Base-by-base conservation (phyloP, 2,888 invertebrate species). In the Malthinus flaveolus region DNA sequence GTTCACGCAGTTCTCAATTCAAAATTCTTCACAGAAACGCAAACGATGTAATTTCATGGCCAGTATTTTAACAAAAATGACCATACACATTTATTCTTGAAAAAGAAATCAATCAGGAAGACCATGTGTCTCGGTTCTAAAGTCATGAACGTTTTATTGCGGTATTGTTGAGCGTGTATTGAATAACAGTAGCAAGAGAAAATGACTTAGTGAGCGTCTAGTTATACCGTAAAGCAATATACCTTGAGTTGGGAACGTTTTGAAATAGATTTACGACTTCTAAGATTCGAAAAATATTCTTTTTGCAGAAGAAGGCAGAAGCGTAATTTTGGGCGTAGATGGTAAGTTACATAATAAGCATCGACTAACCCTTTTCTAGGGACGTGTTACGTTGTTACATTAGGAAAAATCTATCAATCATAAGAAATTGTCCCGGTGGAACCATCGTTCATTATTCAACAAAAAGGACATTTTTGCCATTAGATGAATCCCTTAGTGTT, bases 81-180 rank as follows among this genome's bases (percentile, higher is more conserved):
- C n/a, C n/a, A 49, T 33, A 31, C 37, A 12, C 48, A 49, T 49
- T 50, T 36, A 46, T 49, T 49, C 37, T 36, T n/a, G 15, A 49
- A 45, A 42, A 49, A 34, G 53, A 54, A 59, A 58, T 53, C 59
- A 53, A 59, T 59, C 59, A 55, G 48, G 13, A 49, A 34, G 37
- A 11, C 34, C 51, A 56, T 49, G 59, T 56, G 55, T 51, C 59
- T 59, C 49, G 32, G 44, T 49, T 48, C 53, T 52, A 48, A 58
- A 51, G 50, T 63, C 63, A 54, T 63, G 63, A 63, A 63, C 61
- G 63, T 51, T 63, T 63, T 63, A 63, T 61, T 61, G 50, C 56
- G 13, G 12, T 63, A 61, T 63, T 63, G 63, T 63, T 53, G 50
- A 3, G 5, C 5, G 31, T 36, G 37, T 42, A 12, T 36, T 32